Percentiles rank a stretch among this genome's conserved stretches.
These are phyloP conservation scores for Tinamus major DNA, from an alignment of 2,797 vertebrate genomes.

Conservation along the genomic window DNA sequence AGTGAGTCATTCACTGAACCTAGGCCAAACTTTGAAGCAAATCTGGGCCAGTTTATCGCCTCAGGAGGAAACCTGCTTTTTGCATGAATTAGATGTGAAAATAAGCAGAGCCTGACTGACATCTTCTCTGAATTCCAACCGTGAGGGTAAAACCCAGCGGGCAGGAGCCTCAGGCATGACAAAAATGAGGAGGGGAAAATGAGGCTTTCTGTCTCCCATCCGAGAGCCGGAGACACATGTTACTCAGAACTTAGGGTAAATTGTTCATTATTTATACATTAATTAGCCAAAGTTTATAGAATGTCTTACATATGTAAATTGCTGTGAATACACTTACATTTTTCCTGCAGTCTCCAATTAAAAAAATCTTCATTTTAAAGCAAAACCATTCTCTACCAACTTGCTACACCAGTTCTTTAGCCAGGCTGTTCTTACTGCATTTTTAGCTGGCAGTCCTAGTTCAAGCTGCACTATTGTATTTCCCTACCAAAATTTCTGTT, in stretches of 20 bases:
- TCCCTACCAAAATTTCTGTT: slow-evolving; percentile 41
- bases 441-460: not conserved
- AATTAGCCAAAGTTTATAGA: slow-evolving; percentile 53
- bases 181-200: slow-evolving; percentile 64
- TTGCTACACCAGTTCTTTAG: slow-evolving; percentile 40
- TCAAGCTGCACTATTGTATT: slow-evolving; percentile 3
- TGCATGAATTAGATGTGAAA: slow-evolving; percentile 71
- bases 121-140: slow-evolving; percentile 59
- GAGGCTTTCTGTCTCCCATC: slow-evolving; percentile 45
- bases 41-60: slow-evolving; percentile 67
- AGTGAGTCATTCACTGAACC: slow-evolving; percentile 69
- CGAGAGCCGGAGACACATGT: slow-evolving; percentile 3
- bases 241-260: slow-evolving; percentile 17
- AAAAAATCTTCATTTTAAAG: slow-evolving; percentile 33
- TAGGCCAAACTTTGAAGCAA: slow-evolving; percentile 61
- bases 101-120: slow-evolving; percentile 75
- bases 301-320: slow-evolving; percentile 55
- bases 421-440: not conserved
- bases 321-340: slow-evolving; percentile 41
- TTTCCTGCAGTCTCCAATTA: slow-evolving; percentile 57
- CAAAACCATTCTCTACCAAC: slow-evolving; percentile 40
- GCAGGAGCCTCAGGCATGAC: slow-evolving; percentile 57
- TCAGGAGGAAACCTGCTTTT: slow-evolving; percentile 65
- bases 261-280: slow-evolving; percentile 50
- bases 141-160: slow-evolving; percentile 38